Percentiles rank a stretch among this genome's conserved stretches.
Conservation (phyloP, 2,888 invertebrate species). For the Aphelenchoides bicaudatus region DNA sequence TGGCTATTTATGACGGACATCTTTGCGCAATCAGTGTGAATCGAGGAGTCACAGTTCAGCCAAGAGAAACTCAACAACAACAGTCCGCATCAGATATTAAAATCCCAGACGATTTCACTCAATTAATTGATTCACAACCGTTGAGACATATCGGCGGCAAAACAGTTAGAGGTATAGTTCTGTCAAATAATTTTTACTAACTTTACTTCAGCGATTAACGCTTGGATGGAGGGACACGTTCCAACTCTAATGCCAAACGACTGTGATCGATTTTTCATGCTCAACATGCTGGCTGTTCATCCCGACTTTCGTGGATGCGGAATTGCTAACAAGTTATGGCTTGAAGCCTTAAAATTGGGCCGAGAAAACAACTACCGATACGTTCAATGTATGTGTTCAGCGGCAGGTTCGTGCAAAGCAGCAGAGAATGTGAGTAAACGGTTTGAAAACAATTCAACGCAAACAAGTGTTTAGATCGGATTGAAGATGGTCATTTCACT, state of each 20-base stretch:
- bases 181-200: no score
- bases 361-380: slow-evolving; percentile 2
- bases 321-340: slow-evolving; percentile 3
- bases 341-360: slow-evolving; percentile 1
- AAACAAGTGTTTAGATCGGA: not conserved
- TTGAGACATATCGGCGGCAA: not conserved
- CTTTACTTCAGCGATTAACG: no score
- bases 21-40: not conserved
- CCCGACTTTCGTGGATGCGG: slow-evolving; percentile 6
- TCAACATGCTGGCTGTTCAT: not conserved
- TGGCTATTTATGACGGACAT: not conserved
- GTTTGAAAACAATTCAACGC: not conserved
- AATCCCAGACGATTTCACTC: slow-evolving; percentile 10
- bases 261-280: not conserved
- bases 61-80: not conserved
- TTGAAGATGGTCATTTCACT: not conserved
- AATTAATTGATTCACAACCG: not conserved
- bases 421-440: not conserved
- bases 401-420: not conserved
- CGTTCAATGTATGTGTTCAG: not conserved
- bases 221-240: not conserved
- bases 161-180: no score
- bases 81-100: no score
- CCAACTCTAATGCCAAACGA: not conserved
- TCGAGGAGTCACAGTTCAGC: not conserved